Evolutionary conservation across 1,140 invertebrate genomes (phyloP).

Genomic region (Geopemphigus sp.): DNA sequence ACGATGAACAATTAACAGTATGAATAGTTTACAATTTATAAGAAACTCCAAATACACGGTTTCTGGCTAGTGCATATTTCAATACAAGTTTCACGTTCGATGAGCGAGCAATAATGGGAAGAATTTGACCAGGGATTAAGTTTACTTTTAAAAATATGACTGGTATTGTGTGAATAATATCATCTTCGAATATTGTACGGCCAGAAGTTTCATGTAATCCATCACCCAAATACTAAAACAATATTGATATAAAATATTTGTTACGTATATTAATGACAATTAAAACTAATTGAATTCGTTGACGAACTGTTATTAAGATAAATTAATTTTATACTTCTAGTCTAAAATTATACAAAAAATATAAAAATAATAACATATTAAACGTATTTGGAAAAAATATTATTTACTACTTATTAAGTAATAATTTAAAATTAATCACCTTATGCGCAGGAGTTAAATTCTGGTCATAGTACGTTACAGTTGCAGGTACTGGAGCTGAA

Average conservation of each 20-base stretch:
- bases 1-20: background rate
- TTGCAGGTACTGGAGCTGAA: background rate
- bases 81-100: background rate
- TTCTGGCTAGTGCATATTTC: constrained; percentile 9
- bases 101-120: constrained; percentile 28
- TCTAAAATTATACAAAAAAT: no score
- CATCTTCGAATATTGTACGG: constrained; percentile 22
- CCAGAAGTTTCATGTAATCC: constrained; percentile 27
- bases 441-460: constrained; percentile 36
- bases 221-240: constrained; percentile 35
- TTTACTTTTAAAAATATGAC: constrained; percentile 28
- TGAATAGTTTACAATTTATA: constrained; percentile 19
- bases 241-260: background rate
- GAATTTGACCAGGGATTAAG: constrained; percentile 20
- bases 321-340: no score
- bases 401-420: background rate
- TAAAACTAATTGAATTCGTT: no score
- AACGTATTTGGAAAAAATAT: background rate
- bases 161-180: background rate
- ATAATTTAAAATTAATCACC: constrained; percentile 5
- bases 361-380: no score
- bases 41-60: constrained; percentile 31
- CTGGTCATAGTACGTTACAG: background rate
- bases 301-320: no score
- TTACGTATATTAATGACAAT: background rate